Evolutionary conservation across 2,113 vertebrate species (phyloP).

Genomic region (Acanthochromis polyacanthus): DNA sequence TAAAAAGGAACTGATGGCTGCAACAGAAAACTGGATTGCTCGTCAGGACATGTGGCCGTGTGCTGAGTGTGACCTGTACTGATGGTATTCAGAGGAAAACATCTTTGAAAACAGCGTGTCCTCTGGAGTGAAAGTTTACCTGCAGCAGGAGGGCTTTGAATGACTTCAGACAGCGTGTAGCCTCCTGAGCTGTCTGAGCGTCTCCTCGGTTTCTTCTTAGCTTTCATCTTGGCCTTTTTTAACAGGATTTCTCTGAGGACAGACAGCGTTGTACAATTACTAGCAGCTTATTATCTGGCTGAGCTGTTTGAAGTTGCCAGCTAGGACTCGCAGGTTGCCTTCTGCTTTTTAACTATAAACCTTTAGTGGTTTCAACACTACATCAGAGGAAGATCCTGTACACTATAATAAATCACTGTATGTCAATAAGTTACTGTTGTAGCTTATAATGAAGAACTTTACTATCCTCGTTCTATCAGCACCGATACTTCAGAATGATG

Average conservation of each 20-base stretch:
- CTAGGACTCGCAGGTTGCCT: not conserved
- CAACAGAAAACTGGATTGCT: not conserved
- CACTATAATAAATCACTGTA: too few relatives aligned
- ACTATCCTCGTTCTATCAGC: too few relatives aligned
- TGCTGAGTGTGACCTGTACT: not conserved
- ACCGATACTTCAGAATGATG: too few relatives aligned
- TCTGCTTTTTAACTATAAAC: constrained; percentile 1
- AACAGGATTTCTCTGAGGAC: constrained; percentile 88
- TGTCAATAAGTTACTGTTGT: too few relatives aligned
- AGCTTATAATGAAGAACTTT: too few relatives aligned
- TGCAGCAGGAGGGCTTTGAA: constrained; percentile 91
- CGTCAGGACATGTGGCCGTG: not conserved
- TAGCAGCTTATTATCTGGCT: not conserved
- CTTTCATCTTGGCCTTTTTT: constrained; percentile 94
- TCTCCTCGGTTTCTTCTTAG: constrained; percentile 93
- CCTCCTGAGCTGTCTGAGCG: constrained; percentile 96
- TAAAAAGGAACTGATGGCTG: not conserved
- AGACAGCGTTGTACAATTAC: constrained; percentile 12
- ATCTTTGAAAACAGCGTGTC: not conserved
- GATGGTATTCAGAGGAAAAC: too few relatives aligned
- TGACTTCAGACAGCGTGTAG: constrained; percentile 95
- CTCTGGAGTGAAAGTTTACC: constrained; percentile 72
- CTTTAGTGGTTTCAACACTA: too few relatives aligned
- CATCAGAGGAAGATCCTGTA: too few relatives aligned
- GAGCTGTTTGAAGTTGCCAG: not conserved